A percentile compares a stretch with the other conserved stretches of the same genome.
phyloP scores from a whole-genome alignment of 2,113 vertebrate genomes.

The Xiphophorus maculatus region DNA sequence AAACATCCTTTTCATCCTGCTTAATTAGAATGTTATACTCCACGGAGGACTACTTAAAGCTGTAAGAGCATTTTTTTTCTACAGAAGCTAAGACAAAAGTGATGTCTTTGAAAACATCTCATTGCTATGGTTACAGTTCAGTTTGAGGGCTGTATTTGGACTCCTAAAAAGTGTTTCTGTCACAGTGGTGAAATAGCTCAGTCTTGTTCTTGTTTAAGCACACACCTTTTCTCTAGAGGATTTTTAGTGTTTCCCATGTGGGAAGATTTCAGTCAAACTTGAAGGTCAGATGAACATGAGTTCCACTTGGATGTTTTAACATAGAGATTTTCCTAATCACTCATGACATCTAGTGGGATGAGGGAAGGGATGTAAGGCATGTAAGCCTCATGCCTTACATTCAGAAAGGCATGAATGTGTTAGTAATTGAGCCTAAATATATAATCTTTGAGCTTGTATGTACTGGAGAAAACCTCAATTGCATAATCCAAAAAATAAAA shows the following conservation, averaged over 20 bases:
- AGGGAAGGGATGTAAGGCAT: not conserved
- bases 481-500: not conserved
- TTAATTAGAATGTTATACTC: too few species aligned
- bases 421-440: not conserved
- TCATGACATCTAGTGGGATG: not conserved
- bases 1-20: too few species aligned
- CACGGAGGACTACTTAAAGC: too few species aligned
- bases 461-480: not conserved
- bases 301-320: not conserved
- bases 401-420: not conserved
- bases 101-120: too few species aligned
- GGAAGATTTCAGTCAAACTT: not conserved
- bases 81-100: too few species aligned
- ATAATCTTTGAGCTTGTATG: not conserved
- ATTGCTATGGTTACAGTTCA: too few species aligned
- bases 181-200: not conserved
- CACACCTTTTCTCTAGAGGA: not conserved
- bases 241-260: not conserved
- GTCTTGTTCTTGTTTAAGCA: not conserved
- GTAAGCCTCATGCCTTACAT: too few species aligned
- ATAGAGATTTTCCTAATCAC: not conserved
- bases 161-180: not conserved
- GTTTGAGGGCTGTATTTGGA: too few species aligned
- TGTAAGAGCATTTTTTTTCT: too few species aligned
- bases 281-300: not conserved